These are phyloP conservation scores for Emesis russula DNA, from an alignment of 2,888 invertebrate genomes.

Conservation along the genomic window DNA sequence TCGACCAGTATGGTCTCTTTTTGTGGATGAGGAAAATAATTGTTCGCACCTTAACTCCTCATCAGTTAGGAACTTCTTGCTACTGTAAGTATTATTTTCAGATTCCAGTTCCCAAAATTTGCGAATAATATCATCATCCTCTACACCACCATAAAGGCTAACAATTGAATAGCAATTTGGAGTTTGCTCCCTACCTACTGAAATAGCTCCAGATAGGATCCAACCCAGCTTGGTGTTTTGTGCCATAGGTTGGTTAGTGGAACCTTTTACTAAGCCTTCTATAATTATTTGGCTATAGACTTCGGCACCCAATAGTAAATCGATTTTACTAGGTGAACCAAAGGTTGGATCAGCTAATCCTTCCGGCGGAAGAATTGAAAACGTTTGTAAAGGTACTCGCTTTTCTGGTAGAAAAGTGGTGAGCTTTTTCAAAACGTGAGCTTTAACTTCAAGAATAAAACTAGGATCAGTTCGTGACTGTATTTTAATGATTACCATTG, in stretches of 20 bases:
- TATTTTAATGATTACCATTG: slow-evolving; percentile 60
- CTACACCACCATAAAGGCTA: slow-evolving; percentile 21
- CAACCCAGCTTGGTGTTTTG: slow-evolving; percentile 85
- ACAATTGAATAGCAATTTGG: background rate
- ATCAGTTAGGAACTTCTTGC: slow-evolving; percentile 47
- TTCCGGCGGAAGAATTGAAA: background rate
- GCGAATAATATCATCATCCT: slow-evolving; percentile 52
- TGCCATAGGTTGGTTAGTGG: slow-evolving; percentile 57
- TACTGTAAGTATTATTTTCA: slow-evolving; percentile 36
- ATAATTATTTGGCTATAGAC: slow-evolving; percentile 80
- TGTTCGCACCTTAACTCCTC: slow-evolving; percentile 70
- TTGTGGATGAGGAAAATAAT: slow-evolving; percentile 48
- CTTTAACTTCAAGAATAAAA: slow-evolving; percentile 57
- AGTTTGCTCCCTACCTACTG: background rate
- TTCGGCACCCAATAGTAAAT: slow-evolving; percentile 86
- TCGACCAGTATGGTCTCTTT: slow-evolving; percentile 61
- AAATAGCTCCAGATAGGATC: slow-evolving; percentile 77
- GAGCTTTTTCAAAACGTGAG: slow-evolving; percentile 58
- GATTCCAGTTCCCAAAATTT: slow-evolving; percentile 72
- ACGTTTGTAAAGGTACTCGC: slow-evolving; percentile 40
- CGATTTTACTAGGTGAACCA: slow-evolving; percentile 75
- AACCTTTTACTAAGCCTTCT: slow-evolving; percentile 73
- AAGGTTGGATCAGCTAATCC: slow-evolving; percentile 69
- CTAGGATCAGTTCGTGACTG: slow-evolving; percentile 57
- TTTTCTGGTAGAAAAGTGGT: slow-evolving; percentile 61